These are phyloP conservation scores for Ascidia mentula DNA, from an alignment of 23 tunicate genomes.

Conservation along the genomic window DNA sequence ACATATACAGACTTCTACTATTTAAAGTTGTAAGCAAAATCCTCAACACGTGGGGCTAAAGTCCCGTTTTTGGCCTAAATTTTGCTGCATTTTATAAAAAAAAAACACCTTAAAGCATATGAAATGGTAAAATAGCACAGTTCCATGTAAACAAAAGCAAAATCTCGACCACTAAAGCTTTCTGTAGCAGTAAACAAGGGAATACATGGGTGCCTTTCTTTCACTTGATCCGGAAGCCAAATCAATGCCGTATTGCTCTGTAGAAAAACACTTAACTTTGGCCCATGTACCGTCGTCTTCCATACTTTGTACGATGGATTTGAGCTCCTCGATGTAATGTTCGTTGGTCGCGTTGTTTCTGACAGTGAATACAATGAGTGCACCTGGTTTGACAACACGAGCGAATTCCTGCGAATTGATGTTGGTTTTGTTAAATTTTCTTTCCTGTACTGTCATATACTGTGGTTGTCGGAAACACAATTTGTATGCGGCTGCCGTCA, in stretches of 20 bases:
- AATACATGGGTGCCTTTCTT: conserved; percentile 16
- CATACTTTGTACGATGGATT: conserved; percentile 2
- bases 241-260: conserved; percentile 14
- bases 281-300: conserved; percentile 8
- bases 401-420: conserved; percentile 6
- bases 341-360: conserved; percentile 15
- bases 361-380: conserved; percentile 15
- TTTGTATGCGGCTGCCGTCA: too few species aligned
- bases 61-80: too few species aligned
- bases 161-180: conserved; percentile 14
- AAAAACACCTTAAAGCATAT: too few species aligned
- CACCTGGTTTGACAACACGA: conserved; percentile 16
- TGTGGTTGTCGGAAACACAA: too few species aligned
- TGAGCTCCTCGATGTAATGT: conserved; percentile 1
- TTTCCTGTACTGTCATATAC: too few species aligned
- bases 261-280: not conserved
- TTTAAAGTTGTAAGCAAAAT: too few species aligned
- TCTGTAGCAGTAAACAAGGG: conserved; percentile 2
- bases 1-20: too few species aligned
- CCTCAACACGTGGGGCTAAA: too few species aligned
- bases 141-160: too few species aligned
- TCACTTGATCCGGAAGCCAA: not conserved
- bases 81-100: too few species aligned
- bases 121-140: too few species aligned
- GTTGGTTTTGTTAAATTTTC: too few species aligned